Conservation (phyloP, 2,888 invertebrate species). For the Heliconius hortense region DNA sequence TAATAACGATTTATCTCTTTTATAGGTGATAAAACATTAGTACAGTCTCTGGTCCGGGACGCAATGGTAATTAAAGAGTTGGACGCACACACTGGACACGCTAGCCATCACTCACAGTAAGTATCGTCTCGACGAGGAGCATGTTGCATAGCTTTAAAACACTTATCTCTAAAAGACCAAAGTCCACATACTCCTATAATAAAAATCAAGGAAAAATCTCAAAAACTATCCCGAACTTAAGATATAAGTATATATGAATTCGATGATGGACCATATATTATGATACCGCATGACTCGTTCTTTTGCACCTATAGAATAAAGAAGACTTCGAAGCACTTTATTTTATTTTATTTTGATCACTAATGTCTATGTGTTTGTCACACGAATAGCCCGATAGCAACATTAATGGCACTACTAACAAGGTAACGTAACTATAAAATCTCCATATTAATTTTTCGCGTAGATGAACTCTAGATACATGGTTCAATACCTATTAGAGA, state of each 20-base stretch:
- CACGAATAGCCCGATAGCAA: constrained; percentile 96
- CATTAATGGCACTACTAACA: constrained; percentile 96
- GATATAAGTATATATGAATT: constrained; percentile 8
- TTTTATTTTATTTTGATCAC: constrained; percentile 59
- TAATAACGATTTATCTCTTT: constrained; percentile 38
- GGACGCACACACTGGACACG: constrained; percentile 85
- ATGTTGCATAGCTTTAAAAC: constrained; percentile 52
- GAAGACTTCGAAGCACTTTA: constrained; percentile 42
- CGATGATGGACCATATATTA: constrained; percentile 8
- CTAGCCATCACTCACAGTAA: constrained; percentile 90
- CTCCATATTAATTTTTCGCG: constrained; percentile 53
- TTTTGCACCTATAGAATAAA: constrained; percentile 41
- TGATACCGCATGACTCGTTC: constrained; percentile 37
- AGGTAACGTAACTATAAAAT: constrained; percentile 86
- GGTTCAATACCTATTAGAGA: constrained; percentile 32
- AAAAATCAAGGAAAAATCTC: constrained; percentile 22
- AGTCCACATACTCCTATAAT: constrained; percentile 13
- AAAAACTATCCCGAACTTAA: constrained; percentile 24
- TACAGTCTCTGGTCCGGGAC: constrained; percentile 94
- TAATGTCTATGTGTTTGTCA: constrained; percentile 84
- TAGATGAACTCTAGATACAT: constrained; percentile 52
- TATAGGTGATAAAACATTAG: constrained; percentile 93
- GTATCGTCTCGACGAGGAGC: constrained; percentile 67
- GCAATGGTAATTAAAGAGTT: constrained; percentile 94
- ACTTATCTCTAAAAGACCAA: constrained; percentile 4